Base-by-base conservation (phyloP, 2,888 invertebrate species). In the Nasonovia ribisnigri region DNA sequence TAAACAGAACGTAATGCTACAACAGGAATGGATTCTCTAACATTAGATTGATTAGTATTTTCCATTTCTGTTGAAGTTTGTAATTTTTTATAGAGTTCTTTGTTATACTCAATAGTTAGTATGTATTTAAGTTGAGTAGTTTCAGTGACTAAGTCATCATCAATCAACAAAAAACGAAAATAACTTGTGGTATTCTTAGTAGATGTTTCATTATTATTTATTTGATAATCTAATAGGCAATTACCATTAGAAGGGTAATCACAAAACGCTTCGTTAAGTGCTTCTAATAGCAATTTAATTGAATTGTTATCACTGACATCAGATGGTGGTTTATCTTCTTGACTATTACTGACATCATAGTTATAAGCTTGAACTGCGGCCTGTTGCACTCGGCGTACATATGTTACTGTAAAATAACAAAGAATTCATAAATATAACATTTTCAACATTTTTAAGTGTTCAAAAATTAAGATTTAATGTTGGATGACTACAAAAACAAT, bases 91-190 rank as follows among this genome's bases (percentile, higher is more conserved):
- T 20, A 4, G 36, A 26, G 26, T 48, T 60, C 10, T 0, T 87
- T 87, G 16, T 57, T 91, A 24, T 51, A 87, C 48, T 92, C 86
- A 16, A 92, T 48, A 36, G 92, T 92, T 36, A 92, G 29, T 46
- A 92, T 92, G 48, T 87, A 92, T 92, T 92, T 92, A 26, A 92
- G 26, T 48, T 92, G 92, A 13, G 86, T 60, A 87, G 24, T 87
- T 87, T 92, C 92, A 16, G 60, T 60, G 5, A 87, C 26, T 43
- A 46, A 0, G 13, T 92, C 86, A n/a, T 16, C 24, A 87, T 92
- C 92, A 26, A 92, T 60, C 87, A 92, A 92, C 13, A 92, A 92
- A 87, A 86, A 92, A 1, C 92, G 92, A 48, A 92, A 87, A 60
- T 60, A 92, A 60, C 24, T 48, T 26, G 51, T 51, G 36, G 77